Evolutionary conservation across 2,113 vertebrate species (phyloP), one percentile per base, ranked within the genome.

Genomic region (Pica pica): DNA sequence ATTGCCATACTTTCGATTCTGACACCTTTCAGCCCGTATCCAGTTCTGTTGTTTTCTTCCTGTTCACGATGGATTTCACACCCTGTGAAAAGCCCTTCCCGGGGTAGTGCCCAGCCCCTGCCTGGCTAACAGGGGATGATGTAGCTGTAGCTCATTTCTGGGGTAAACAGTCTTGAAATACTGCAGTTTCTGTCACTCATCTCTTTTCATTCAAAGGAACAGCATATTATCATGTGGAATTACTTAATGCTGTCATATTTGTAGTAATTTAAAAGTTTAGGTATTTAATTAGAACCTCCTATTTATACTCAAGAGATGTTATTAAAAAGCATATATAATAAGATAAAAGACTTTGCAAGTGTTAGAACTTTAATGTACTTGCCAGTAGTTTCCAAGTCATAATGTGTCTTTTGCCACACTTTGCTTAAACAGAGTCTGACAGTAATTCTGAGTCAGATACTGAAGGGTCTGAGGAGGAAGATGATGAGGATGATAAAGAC

Each of bases 391-490:
- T 79, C 46, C 49, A 80, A 78, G 84, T 96, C 77, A 67, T 97
- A 97, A 97, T 75, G 73, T 96, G 82, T 64, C 78, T 93, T 96
- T 96, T 90, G 89, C 93, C 87, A 90, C 91, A 30, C 26, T 97
- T 97, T 85, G 87, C 91, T 94, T 52, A 41, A 96, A 93, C 97
- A 99, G 99, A 99, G 94, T 99, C 99, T 46, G 98, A 99, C 96
- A 99, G 98, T 98, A 99, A 98, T 97, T 98, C 98, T 90, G 99
- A 99, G 71, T 99, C 98, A 42, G 99, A 99, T 97, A 98, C 99
- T 46, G 99, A 99, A 90, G 98, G 97, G 82, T 99, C 99, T 60
- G 99, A 99, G 92, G 98, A 98, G 78, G 98, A 98, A 85, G 98
- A 99, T 91, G 98, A 98, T 77, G 98, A 98, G 78, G 98, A 98